These are phyloP conservation scores for Porites rus DNA, from an alignment of 92 coral and sea anemone species.

Conservation along the genomic window DNA sequence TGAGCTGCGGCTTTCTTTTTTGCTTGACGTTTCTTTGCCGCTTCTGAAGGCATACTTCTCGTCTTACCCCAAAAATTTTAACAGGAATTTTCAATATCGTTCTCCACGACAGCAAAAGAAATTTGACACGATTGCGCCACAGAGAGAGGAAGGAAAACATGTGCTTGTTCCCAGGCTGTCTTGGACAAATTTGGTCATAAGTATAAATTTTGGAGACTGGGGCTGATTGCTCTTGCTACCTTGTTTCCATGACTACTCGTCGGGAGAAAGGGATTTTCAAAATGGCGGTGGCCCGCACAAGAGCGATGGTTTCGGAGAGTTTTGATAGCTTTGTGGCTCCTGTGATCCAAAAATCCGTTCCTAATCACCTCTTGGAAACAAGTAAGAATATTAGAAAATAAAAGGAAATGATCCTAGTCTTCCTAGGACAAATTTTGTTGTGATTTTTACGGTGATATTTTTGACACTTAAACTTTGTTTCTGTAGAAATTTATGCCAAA, in stretches of 20 bases:
- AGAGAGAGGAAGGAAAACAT: not conserved
- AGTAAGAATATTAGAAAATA: constrained; percentile 58
- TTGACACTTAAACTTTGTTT: not conserved
- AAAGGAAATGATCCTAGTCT: not conserved
- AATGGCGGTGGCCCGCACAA: constrained; percentile 94
- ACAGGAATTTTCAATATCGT: not conserved
- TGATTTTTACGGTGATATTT: not conserved
- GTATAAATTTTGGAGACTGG: not conserved
- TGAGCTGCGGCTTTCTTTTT: constrained; percentile 99
- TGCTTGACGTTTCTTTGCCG: constrained; percentile 99
- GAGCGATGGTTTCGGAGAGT: constrained; percentile 77
- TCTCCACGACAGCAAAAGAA: constrained; percentile 22
- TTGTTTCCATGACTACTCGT: constrained; percentile 74
- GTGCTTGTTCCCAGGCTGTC: constrained; percentile 43
- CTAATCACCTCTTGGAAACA: constrained; percentile 97
- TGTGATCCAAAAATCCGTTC: constrained; percentile 76
- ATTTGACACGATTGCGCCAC: constrained; percentile 62
- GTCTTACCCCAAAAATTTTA: not conserved
- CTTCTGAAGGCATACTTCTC: constrained; percentile 93
- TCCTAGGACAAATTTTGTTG: not conserved
- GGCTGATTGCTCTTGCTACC: constrained; percentile 5
- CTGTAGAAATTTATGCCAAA: constrained; percentile 90
- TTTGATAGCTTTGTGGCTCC: constrained; percentile 86
- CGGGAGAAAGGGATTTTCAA: constrained; percentile 56
- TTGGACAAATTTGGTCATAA: too few relatives aligned